Evolutionary conservation across 2,113 vertebrate genomes (phyloP).

Genomic region (Speoplatyrhinus poulsoni): DNA sequence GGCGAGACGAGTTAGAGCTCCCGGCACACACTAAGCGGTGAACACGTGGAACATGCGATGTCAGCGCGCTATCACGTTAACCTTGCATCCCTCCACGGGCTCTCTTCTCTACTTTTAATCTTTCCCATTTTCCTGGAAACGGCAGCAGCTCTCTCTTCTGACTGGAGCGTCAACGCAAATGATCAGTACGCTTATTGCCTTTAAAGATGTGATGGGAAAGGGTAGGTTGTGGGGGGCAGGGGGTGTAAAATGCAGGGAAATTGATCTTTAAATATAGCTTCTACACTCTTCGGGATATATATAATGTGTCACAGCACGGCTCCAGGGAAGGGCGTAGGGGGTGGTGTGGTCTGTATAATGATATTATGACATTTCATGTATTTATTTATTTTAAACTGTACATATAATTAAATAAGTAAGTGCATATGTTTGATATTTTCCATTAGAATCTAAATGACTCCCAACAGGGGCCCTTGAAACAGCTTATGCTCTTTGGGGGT

Average conservation of each 20-base stretch:
- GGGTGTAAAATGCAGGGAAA: constrained; percentile 38
- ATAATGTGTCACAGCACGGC: constrained; percentile 66
- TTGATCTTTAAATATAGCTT: constrained; percentile 63
- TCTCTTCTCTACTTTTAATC: not conserved
- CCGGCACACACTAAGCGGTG: not conserved
- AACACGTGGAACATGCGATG: constrained; percentile 40
- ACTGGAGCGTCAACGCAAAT: constrained; percentile 51
- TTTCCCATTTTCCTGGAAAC: not conserved
- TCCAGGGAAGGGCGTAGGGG: constrained; percentile 27
- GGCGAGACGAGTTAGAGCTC: constrained; percentile 33
- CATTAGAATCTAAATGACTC: no score
- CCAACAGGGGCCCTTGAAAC: no score
- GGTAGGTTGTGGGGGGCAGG: constrained; percentile 10
- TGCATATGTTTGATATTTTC: no score
- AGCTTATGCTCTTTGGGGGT: not conserved
- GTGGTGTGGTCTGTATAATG: no score
- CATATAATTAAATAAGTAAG: no score
- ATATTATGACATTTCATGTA: no score
- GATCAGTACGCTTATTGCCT: constrained; percentile 51
- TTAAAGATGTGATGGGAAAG: constrained; percentile 39
- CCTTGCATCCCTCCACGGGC: constrained; percentile 20
- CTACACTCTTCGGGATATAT: constrained; percentile 57
- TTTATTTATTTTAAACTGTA: no score
- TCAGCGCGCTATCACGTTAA: constrained; percentile 61
- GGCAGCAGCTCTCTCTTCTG: constrained; percentile 22